Percentiles rank a stretch among this genome's conserved stretches.
Evolutionary conservation across 2,888 invertebrate genomes (phyloP).

Genomic region (Cheiracanthium punctorium): DNA sequence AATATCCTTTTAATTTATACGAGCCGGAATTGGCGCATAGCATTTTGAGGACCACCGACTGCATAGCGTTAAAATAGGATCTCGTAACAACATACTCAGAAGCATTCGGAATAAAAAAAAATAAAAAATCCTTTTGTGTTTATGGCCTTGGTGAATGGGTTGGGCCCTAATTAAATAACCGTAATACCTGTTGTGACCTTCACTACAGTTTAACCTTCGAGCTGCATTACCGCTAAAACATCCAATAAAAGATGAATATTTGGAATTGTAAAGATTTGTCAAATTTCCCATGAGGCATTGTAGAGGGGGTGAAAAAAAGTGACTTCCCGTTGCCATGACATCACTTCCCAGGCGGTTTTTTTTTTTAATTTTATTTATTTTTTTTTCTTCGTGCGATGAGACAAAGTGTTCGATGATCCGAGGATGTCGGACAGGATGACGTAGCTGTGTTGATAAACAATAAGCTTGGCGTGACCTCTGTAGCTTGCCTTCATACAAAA

Average conservation of each 20-base stretch:
- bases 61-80: too few relatives aligned
- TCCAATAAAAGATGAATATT: neutral
- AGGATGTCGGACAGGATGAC: neutral
- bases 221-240: neutral
- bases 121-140: neutral
- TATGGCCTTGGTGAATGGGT: neutral
- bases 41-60: too few relatives aligned
- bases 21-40: too few relatives aligned
- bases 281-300: neutral
- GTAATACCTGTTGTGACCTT: neutral
- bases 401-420: constrained; percentile 2
- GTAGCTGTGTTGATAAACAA: neutral
- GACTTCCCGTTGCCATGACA: neutral
- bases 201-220: neutral
- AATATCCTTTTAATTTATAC: too few relatives aligned
- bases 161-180: constrained; percentile 3
- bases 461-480: neutral
- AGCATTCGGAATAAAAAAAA: neutral
- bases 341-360: neutral
- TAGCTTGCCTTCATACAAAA: neutral
- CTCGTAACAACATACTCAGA: too few relatives aligned
- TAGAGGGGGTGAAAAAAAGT: neutral
- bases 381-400: neutral
- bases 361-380: too few relatives aligned
- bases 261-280: neutral